Percentiles rank a stretch among this genome's conserved stretches.
Conservation (phyloP, 2,888 invertebrate genomes). For the Orthonevra nobilis region DNA sequence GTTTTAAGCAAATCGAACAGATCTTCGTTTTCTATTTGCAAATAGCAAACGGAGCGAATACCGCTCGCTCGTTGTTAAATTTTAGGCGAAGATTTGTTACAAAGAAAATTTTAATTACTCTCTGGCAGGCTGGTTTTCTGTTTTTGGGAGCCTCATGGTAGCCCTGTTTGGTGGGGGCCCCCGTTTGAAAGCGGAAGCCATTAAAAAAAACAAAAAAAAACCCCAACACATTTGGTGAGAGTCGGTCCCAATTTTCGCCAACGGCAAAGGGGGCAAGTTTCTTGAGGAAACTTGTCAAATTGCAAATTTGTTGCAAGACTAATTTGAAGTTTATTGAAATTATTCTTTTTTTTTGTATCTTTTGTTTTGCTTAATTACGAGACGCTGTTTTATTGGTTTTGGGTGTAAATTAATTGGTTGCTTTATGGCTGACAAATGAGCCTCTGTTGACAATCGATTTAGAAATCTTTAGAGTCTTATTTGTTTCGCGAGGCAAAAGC, state of each 20-base stretch:
- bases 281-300: constrained; percentile 3
- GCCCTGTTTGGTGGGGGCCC: neutral
- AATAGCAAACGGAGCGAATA: neutral
- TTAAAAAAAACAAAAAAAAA: too few relatives aligned
- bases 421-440: too few relatives aligned
- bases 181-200: constrained; percentile 44
- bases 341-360: too few relatives aligned
- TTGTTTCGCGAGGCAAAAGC: too few relatives aligned
- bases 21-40: constrained; percentile 45
- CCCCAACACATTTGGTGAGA: constrained; percentile 45
- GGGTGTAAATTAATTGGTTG: too few relatives aligned
- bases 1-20: constrained; percentile 54
- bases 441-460: too few relatives aligned
- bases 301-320: constrained; percentile 30
- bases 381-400: too few relatives aligned
- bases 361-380: too few relatives aligned
- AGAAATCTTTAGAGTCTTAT: too few relatives aligned
- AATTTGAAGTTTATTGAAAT: constrained; percentile 22
- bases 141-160: neutral
- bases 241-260: constrained; percentile 2
- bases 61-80: neutral
- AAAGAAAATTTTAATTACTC: constrained; percentile 17
- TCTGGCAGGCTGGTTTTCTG: neutral
- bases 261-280: neutral
- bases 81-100: neutral